Base-by-base conservation (phyloP, 2,888 invertebrate genomes). In the Epirrita christyi region DNA sequence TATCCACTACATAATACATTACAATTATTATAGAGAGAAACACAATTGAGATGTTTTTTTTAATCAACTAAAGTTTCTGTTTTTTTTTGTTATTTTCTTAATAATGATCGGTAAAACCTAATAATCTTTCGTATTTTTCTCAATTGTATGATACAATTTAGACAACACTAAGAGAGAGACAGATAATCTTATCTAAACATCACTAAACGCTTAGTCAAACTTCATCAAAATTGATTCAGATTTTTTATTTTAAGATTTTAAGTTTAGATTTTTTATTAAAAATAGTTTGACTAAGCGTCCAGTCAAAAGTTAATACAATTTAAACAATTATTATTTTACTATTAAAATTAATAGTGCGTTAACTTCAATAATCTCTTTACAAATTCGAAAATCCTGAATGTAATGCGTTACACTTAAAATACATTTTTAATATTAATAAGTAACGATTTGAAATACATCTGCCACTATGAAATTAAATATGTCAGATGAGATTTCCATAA, bases 401-500 rank as follows among this genome's bases (percentile, higher is more conserved):
- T 58, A 41, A 51, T 56, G 40, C 15, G 28, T 57, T 61, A 58
- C 45, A 61, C 47, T 62, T 61, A 66, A 70, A 71, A 72, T 72
- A 72, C 66, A 68, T 63, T 71, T 68, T 69, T 70, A 70, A 71
- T 70, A 75, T 73, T 72, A 65, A 59, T 79, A 59, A 82, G 78
- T 81, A 83, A 84, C 84, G 82, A 78, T 63, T 53, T 68, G 71
- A 75, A 78, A 75, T 69, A 73, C 64, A 72, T 78, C 79, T 82
- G 84, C 82, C 83, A 82, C 83, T 77, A 76, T 45, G 46, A 54
- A 42, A 37, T 46, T 40, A 55, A 38, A 55, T 13, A 59, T 27
- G 50, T 52, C 48, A 59, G 59, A 50, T 59, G 54, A 54, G 40
- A 53, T 53, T 54, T 37, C 36, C 1, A 34, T 21, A 46, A 55